Base-by-base conservation (phyloP, 2,888 invertebrate species). In the Allygus modestus region DNA sequence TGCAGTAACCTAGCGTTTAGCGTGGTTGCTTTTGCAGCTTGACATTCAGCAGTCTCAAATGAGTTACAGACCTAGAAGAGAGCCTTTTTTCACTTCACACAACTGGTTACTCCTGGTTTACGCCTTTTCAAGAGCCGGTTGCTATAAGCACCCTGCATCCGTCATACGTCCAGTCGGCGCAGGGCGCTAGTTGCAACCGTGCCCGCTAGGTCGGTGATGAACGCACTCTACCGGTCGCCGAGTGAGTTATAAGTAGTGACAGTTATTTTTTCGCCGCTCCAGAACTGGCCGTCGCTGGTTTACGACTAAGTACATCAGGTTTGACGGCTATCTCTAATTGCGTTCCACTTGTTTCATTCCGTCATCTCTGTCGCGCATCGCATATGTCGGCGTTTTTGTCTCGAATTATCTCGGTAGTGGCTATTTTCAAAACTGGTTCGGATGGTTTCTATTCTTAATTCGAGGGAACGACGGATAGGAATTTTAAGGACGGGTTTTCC, bases 281-380 rank as follows among this genome's bases (percentile, higher is more conserved):
- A 54, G 20, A 54, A 65, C 65, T 31, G 65, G 28, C 65, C 17
- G 65, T 65, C 65, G 11, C 65, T 65, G 26, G 65, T 65, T 28
- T 65, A 65, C 65, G 65, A 65, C 65, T 65, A 31, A 73, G 73
- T 33, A 41, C 73, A 73, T 73, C 73, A 41, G 73, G 73, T 73
- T 43, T 43, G 73, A 43, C 73, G 41, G 73, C 73, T 73, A 41
- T 9, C 43, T 73, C 73, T 73, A 73, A 73, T 73, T 73, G 73
- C 73, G 41, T 20, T 41, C 73, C 73, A 20, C 73, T 41, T 37
- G 11, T 20, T 26, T 15, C 31, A 28, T 31, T 65, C 65, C 65
- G 17, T 31, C 65, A 31, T 65, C 65, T 31, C 65, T 31, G 65
- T 65, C 65, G 28, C 31, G 65, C 65, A 65, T 65, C 65, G 65